These are phyloP conservation scores for Drosophila tsacasi DNA, from an alignment of 1,140 invertebrate genomes.

Conservation along the genomic window DNA sequence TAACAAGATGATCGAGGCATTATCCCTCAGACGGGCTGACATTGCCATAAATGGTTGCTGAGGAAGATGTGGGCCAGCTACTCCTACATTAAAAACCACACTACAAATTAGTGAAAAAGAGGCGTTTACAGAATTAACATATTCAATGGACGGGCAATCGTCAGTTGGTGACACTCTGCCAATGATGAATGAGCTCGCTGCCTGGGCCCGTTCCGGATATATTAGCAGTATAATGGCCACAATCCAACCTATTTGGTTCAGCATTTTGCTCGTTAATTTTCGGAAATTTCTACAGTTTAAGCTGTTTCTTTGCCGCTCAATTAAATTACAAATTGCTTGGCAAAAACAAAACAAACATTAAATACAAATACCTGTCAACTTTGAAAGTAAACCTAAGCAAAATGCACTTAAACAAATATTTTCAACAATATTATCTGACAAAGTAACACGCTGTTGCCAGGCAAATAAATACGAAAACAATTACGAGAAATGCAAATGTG, in stretches of 20 bases:
- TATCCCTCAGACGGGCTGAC: slow-evolving; percentile 14
- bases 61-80: slow-evolving; percentile 30
- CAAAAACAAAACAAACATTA: neutral
- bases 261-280: slow-evolving; percentile 11
- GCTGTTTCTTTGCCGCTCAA: neutral
- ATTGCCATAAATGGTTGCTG: slow-evolving; percentile 16
- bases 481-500: slow-evolving; percentile 33
- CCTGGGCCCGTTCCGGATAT: slow-evolving; percentile 30
- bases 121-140: slow-evolving; percentile 32
- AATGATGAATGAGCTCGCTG: slow-evolving; percentile 33
- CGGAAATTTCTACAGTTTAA: slow-evolving; percentile 27
- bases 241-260: slow-evolving; percentile 1
- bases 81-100: slow-evolving; percentile 7
- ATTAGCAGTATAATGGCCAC: slow-evolving; percentile 10
- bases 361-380: slow-evolving; percentile 3
- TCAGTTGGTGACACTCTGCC: slow-evolving; percentile 16
- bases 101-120: slow-evolving; percentile 30
- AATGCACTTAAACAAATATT: slow-evolving; percentile 30
- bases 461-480: slow-evolving; percentile 29
- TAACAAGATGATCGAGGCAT: slow-evolving; percentile 13
- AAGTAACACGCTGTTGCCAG: slow-evolving; percentile 12
- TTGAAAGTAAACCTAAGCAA: neutral
- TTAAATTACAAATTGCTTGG: slow-evolving; percentile 18
- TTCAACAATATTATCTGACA: slow-evolving; percentile 25
- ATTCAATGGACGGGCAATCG: neutral